Percentiles rank a stretch among this genome's conserved stretches.
Conservation (phyloP, 2,797 vertebrate species). For the Syngnathus rostellatus region DNA sequence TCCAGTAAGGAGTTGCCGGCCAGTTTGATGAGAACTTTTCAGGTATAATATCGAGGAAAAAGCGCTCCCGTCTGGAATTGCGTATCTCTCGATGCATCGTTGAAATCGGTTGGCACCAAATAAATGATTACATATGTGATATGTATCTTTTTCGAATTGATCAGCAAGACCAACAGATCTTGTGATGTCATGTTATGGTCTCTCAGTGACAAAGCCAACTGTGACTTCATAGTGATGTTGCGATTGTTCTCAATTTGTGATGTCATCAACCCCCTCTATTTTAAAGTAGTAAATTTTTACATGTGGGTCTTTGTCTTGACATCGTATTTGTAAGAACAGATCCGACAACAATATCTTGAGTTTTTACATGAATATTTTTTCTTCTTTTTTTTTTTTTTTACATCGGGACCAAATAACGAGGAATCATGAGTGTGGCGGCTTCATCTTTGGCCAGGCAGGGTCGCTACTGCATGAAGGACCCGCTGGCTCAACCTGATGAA, state of each 20-base stretch:
- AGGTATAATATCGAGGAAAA: neutral
- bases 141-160: neutral
- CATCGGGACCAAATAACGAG: neutral
- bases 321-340: neutral
- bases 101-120: neutral
- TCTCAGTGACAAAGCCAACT: conserved; percentile 1
- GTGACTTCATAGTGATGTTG: conserved; percentile 1
- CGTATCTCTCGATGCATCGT: neutral
- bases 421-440: neutral
- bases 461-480: neutral
- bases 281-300: neutral
- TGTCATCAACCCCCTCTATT: neutral
- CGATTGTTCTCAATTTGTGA: neutral
- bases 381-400: neutral
- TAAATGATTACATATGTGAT: neutral
- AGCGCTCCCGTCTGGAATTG: neutral
- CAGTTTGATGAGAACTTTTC: neutral
- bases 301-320: neutral
- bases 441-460: neutral
- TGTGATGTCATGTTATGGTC: neutral
- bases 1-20: neutral
- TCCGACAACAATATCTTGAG: neutral
- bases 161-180: neutral
- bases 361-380: neutral
- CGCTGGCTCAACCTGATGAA: neutral